Base-by-base conservation (phyloP, 1,140 invertebrate species). In the Drosophila triauraria region DNA sequence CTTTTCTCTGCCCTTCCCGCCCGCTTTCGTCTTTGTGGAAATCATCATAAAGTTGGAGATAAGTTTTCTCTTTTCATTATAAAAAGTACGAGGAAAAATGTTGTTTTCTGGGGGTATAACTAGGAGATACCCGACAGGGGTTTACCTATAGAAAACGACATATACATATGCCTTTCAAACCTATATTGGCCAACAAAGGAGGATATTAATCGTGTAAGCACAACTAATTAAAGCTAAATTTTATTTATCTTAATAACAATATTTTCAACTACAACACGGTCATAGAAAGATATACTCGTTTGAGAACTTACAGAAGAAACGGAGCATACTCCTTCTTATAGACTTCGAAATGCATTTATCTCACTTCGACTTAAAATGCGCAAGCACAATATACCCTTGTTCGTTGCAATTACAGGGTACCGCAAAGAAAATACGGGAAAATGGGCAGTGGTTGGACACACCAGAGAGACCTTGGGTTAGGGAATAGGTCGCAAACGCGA, bases 41-140 rank as follows among this genome's bases (percentile, higher is more conserved):
- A 88, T 88, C 84, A 90, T 88, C 84, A 90, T 90, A 88, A 88
- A 88, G 84, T 88, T 90, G 84, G 69, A 88, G 84, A 88, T 90
- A 88, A 88, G 84, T 88, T 88, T 90, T 88, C 84, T 88, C 84
- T 88, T 88, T n/a, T 88, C 81, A 81, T 88, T 90, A 84, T 68
- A 80, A 78, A 69, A 70, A 77, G 40, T 25, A 38, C 10, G 50
- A 40, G 30, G 43, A 57, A 53, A 72, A 63, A 63, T 17, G 20
- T 13, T 50, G 17, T 23, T 32, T 5, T 15, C 3, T 2, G 13
- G 17, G n/a, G 9, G 3, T 30, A 58, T 6, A 23, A 30, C 53
- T 25, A 10, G 8, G 5, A 15, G 15, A 25, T 61, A 62, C 38
- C 38, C 30, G 20, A 2, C n/a, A 6, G 10, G 20, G 23, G 7